A percentile compares a stretch with the other conserved stretches of the same genome.
These are phyloP conservation scores for Sinocyclocheilus anophthalmus DNA, from an alignment of 2,113 vertebrate genomes.

Conservation along the genomic window DNA sequence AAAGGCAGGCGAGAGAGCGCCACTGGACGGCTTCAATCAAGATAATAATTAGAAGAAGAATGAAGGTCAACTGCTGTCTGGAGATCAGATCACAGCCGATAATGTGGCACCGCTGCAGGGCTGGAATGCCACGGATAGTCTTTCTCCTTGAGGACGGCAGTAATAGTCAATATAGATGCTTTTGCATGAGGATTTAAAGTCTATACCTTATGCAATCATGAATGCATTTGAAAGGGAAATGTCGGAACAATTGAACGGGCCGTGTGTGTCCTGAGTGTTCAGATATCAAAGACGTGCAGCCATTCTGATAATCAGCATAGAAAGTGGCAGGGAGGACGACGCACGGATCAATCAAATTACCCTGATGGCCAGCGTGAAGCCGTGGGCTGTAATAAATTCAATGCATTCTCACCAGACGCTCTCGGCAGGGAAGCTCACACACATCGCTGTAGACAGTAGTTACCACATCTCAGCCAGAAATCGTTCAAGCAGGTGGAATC, in stretches of 20 bases:
- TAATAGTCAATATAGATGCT: slow-evolving; percentile 29
- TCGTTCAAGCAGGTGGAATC: neutral
- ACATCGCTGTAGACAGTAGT: neutral
- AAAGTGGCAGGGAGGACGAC: slow-evolving; percentile 9
- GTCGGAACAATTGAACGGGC: neutral
- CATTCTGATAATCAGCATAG: slow-evolving; percentile 1
- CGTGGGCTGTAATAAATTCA: slow-evolving; percentile 18
- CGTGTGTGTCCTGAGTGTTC: neutral
- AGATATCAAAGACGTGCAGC: neutral
- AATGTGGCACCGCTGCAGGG: slow-evolving; percentile 34
- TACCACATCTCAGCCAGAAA: neutral
- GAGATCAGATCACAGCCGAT: slow-evolving; percentile 52
- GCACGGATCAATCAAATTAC: slow-evolving; percentile 5
- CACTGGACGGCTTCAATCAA: slow-evolving; percentile 43
- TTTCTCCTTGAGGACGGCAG: slow-evolving; percentile 12
- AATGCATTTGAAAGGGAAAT: neutral
- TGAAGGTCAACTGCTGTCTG: slow-evolving; percentile 52
- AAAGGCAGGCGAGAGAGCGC: slow-evolving; percentile 7
- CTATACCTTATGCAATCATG: neutral
- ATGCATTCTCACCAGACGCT: slow-evolving; percentile 15
- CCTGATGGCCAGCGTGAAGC: slow-evolving; percentile 15
- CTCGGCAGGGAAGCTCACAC: neutral
- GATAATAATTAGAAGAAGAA: slow-evolving; percentile 50
- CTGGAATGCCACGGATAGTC: slow-evolving; percentile 14
- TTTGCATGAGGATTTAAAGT: slow-evolving; percentile 11